Base-by-base conservation (phyloP, 2,113 vertebrate species). In the Pituophis catenifer region DNA sequence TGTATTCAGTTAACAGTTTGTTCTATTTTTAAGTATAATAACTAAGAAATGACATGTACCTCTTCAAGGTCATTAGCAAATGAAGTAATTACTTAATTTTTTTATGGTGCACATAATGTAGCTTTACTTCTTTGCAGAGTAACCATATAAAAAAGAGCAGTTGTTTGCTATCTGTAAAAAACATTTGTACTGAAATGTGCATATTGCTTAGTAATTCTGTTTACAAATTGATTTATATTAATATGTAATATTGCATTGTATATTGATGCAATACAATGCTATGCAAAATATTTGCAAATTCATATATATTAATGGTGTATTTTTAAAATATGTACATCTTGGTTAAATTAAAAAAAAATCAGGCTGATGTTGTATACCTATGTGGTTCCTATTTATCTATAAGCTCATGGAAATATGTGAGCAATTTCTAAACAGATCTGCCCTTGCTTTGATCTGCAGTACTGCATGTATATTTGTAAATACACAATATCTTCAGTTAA, bases 1-100 rank as follows among this genome's bases (percentile, higher is more conserved):
- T 97, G 93, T 11, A 11, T 96, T 96, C 96, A 85, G 96, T 96
- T 97, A 97, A 95, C 96, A 97, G 95, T 97, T 96, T 95, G 92
- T 94, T n/a, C 48, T 62, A 58, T 93, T 97, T 95, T 97, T 93
- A 94, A 95, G 91, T 97, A 91, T 93, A 93, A 91, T 93, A 95
- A 94, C 95, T 96, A 90, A 96, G 95, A 94, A 97, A 95, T 87
- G 93, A 88, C 65, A 93, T 92, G 92, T 75, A 88, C 95, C 97
- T 96, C 95, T 96, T 86, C 86, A 3, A 24, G 89, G 92, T 97
- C 96, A 95, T 98, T 97, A 97, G 94, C 92, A 86, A 97, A 96
- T 96, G 95, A 96, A 86, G 90, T 95, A 94, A 95, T 96, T 38
- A 11, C 94, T 97, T 96, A 92, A 90, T 95, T 96, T 88, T 93